Conservation (phyloP, 2,888 invertebrate genomes). For the Eutolmus rufibarbis region DNA sequence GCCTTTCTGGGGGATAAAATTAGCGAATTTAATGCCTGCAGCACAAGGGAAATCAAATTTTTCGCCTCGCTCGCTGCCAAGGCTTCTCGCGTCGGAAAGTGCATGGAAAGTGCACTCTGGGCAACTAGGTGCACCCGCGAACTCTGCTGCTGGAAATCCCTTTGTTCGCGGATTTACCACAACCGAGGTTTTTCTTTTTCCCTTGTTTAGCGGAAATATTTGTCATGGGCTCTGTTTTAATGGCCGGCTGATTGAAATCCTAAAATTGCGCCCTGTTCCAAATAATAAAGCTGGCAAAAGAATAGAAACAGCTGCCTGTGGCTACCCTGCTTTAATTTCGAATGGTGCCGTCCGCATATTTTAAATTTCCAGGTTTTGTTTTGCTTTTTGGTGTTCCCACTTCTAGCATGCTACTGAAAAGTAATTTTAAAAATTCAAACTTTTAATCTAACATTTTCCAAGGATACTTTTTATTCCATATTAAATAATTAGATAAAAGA, state of each 20-base stretch:
- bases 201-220: neutral
- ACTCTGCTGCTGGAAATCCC: neutral
- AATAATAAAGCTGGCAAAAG: neutral
- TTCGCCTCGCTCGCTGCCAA: neutral
- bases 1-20: constrained; percentile 12
- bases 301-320: neutral
- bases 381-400: neutral
- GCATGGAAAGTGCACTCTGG: constrained; percentile 1
- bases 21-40: constrained; percentile 31
- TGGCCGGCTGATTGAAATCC: neutral
- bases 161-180: neutral
- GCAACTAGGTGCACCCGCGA: neutral
- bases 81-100: neutral
- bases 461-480: too few relatives aligned
- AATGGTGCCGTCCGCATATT: neutral
- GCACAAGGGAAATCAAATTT: constrained; percentile 16
- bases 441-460: neutral
- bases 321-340: neutral
- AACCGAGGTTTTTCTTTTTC: neutral
- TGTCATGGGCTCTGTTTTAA: neutral
- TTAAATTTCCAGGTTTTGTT: neutral
- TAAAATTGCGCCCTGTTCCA: neutral
- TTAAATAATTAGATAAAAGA: too few relatives aligned
- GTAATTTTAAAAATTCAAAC: neutral
- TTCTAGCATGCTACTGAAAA: too few relatives aligned